Evolutionary conservation across 2,113 vertebrate species (phyloP).

Genomic region (Anhinga anhinga): DNA sequence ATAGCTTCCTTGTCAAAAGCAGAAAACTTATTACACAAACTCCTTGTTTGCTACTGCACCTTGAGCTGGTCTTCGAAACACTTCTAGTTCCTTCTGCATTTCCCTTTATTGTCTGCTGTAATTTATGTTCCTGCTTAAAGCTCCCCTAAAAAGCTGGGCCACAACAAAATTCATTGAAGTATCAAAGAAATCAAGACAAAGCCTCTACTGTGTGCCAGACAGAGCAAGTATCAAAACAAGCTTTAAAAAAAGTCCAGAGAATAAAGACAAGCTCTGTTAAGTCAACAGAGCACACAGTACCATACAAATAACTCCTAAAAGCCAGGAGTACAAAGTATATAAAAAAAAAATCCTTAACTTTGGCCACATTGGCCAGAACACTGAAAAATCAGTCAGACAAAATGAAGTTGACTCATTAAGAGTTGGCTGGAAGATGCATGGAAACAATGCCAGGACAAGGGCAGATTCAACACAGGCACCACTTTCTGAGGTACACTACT

Average conservation of each 20-base stretch:
- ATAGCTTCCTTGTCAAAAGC: background rate
- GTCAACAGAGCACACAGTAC: background rate
- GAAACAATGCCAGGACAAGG: background rate
- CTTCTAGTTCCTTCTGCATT: background rate
- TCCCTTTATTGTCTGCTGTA: background rate
- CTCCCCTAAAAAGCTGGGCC: background rate
- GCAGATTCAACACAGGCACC: background rate
- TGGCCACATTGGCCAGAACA: background rate
- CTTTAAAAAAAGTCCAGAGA: background rate
- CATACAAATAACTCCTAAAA: background rate
- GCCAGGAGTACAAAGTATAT: background rate
- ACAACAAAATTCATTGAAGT: background rate
- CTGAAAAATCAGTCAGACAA: background rate
- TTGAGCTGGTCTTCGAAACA: background rate
- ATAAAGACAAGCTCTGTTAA: background rate
- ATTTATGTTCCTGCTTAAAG: background rate
- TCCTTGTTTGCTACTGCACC: background rate
- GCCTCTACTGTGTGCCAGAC: background rate
- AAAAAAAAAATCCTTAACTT: background rate
- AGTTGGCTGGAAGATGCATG: background rate
- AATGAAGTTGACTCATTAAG: background rate
- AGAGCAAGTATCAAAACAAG: background rate
- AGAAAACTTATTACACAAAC: background rate
- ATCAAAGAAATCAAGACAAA: constrained; percentile 12
- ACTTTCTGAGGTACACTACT: background rate